phyloP scores from a whole-genome alignment of 1,140 invertebrate genomes.

The Vanessa atalanta region DNA sequence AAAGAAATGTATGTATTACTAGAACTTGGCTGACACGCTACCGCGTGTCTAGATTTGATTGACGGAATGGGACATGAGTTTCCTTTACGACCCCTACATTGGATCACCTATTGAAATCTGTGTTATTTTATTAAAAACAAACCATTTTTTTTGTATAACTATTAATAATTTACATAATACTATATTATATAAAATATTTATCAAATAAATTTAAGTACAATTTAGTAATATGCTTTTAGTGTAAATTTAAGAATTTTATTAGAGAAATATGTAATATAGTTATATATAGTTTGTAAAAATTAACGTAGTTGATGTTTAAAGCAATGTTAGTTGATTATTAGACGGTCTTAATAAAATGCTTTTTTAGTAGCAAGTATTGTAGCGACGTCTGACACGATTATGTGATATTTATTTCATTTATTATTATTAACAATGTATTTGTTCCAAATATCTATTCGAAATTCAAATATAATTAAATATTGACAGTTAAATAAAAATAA shows the following conservation, averaged over 20 bases:
- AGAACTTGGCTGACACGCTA: no score
- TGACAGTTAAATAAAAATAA: no score
- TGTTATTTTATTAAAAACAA: no score
- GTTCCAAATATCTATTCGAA: no score
- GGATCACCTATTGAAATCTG: no score
- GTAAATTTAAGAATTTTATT: slow-evolving; percentile 21
- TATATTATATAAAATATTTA: not conserved
- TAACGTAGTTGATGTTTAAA: slow-evolving; percentile 53
- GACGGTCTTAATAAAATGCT: slow-evolving; percentile 41
- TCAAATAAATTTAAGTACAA: slow-evolving; percentile 13
- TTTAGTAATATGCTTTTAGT: slow-evolving; percentile 20
- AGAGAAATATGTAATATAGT: slow-evolving; percentile 38
- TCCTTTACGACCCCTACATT: no score
- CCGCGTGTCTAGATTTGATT: no score
- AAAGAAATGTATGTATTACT: no score
- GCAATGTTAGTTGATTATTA: slow-evolving; percentile 56
- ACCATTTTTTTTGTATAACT: no score
- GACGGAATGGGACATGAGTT: no score
- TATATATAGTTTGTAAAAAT: slow-evolving; percentile 49
- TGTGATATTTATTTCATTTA: not conserved
- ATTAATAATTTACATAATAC: no score
- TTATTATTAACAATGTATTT: not conserved
- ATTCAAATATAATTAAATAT: no score
- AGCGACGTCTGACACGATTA: slow-evolving; percentile 28
- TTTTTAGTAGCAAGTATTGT: slow-evolving; percentile 37